phyloP scores from a whole-genome alignment of 2,797 vertebrate genomes.

The Chromis chromis region DNA sequence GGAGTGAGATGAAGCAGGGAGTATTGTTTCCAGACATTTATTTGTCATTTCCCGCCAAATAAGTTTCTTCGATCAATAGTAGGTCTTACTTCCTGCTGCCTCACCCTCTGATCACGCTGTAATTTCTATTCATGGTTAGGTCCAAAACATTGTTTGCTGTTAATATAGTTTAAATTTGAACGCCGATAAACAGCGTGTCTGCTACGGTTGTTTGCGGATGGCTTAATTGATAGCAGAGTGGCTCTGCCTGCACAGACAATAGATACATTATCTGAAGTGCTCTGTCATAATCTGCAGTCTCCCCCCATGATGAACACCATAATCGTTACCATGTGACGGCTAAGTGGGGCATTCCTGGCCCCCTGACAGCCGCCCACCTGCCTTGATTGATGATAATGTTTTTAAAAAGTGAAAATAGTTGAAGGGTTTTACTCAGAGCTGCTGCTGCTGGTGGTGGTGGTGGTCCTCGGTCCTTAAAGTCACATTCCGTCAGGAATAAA shows the following conservation, averaged over 20 bases:
- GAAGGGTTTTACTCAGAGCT: conserved; percentile 54
- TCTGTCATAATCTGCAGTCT: conserved; percentile 61
- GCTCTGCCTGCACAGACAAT: conserved; percentile 60
- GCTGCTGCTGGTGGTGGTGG: neutral
- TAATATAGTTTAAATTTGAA: conserved; percentile 62
- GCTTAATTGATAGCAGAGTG: conserved; percentile 58
- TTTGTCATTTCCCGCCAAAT: conserved; percentile 46
- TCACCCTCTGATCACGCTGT: conserved; percentile 16
- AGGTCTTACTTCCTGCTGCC: conserved; percentile 38
- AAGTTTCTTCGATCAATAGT: conserved; percentile 54
- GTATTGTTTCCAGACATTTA: no score
- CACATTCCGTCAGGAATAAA: conserved; percentile 82
- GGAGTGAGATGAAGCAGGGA: no score
- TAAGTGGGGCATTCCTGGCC: conserved; percentile 74
- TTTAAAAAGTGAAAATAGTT: conserved; percentile 83
- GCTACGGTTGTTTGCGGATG: conserved; percentile 20
- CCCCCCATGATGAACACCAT: conserved; percentile 72
- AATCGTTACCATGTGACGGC: conserved; percentile 80
- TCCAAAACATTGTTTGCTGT: conserved; percentile 35
- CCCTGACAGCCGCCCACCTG: conserved; percentile 77
- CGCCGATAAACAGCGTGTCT: conserved; percentile 26
- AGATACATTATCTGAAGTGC: conserved; percentile 53
- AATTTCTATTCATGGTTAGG: conserved; percentile 6
- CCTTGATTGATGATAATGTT: conserved; percentile 87
- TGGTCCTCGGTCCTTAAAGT: conserved; percentile 53